Conservation (phyloP, 1,140 invertebrate species). For the Sarcophaga bullata region DNA sequence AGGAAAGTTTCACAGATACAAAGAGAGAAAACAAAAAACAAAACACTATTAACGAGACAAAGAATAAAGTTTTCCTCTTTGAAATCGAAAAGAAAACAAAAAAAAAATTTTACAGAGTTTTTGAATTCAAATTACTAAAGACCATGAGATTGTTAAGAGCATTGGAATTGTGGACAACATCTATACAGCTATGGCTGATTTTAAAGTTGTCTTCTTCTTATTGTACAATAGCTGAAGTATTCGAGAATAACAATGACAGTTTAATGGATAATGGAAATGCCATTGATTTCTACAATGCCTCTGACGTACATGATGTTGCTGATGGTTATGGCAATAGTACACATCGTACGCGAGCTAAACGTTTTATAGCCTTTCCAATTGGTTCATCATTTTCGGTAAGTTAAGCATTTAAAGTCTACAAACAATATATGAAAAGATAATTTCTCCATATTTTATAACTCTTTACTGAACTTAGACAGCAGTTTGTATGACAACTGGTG, state of each 20-base stretch:
- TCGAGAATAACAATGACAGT: not conserved
- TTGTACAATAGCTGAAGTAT: not conserved
- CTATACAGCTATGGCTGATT: not conserved
- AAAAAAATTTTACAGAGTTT: not conserved
- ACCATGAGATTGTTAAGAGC: slow-evolving; percentile 10
- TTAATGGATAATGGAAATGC: not conserved
- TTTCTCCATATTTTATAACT: no score
- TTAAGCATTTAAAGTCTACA: not conserved
- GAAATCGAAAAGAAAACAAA: slow-evolving; percentile 8
- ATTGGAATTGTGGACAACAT: slow-evolving; percentile 15
- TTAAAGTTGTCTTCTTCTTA: slow-evolving; percentile 11
- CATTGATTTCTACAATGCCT: slow-evolving; percentile 6
- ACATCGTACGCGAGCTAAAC: slow-evolving; percentile 56
- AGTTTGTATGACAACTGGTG: slow-evolving; percentile 61
- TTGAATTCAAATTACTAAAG: slow-evolving; percentile 9
- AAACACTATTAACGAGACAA: not conserved
- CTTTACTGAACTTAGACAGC: slow-evolving; percentile 48
- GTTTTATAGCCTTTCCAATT: slow-evolving; percentile 64
- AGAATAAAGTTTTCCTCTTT: not conserved
- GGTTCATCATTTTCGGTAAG: slow-evolving; percentile 65
- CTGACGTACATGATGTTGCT: not conserved
- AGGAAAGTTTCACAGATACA: no score
- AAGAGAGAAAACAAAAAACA: not conserved
- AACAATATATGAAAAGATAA: no score
- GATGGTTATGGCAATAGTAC: not conserved